A percentile compares a stretch with the other conserved stretches of the same genome.
Conservation (phyloP, 2,888 invertebrate genomes). For the Eupelmus urozonus region DNA sequence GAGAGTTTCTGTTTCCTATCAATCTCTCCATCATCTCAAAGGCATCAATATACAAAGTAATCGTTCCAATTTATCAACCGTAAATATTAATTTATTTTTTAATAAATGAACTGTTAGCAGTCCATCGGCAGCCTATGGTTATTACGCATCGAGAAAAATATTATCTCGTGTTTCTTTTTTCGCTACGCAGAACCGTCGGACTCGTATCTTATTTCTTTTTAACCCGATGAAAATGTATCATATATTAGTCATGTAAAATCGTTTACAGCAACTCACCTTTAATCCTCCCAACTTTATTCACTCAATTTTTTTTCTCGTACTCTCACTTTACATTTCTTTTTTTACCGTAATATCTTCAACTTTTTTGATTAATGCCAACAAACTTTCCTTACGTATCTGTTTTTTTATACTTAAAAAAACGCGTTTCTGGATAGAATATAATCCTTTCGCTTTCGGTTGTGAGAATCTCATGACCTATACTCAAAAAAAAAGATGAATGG, state of each 20-base stretch:
- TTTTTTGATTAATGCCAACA: constrained; percentile 70
- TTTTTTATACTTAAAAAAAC: constrained; percentile 61
- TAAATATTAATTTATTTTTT: constrained; percentile 14
- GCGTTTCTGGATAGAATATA: constrained; percentile 63
- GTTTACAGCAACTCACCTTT: constrained; percentile 51
- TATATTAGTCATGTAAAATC: constrained; percentile 46
- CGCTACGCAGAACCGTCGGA: constrained; percentile 54
- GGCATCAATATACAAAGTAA: constrained; percentile 43
- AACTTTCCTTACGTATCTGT: constrained; percentile 59
- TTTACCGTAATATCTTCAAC: constrained; percentile 41
- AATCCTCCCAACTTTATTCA: constrained; percentile 31
- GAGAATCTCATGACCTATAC: constrained; percentile 64
- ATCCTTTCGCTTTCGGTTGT: constrained; percentile 55
- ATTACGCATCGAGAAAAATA: constrained; percentile 51
- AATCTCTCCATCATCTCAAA: constrained; percentile 34
- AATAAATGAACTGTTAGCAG: constrained; percentile 33
- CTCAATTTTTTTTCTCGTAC: constrained; percentile 49
- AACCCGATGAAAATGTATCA: constrained; percentile 41
- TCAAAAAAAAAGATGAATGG: constrained; percentile 69
- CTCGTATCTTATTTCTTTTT: constrained; percentile 25
- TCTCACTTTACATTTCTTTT: constrained; percentile 55
- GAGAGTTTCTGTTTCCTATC: constrained; percentile 13
- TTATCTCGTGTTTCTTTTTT: constrained; percentile 17
- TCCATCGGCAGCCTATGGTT: constrained; percentile 54
- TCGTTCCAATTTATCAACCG: constrained; percentile 39